Percentiles rank a stretch among this genome's conserved stretches.
Conservation (phyloP, 2,113 vertebrate genomes). For the Megaceryle maxima region DNA sequence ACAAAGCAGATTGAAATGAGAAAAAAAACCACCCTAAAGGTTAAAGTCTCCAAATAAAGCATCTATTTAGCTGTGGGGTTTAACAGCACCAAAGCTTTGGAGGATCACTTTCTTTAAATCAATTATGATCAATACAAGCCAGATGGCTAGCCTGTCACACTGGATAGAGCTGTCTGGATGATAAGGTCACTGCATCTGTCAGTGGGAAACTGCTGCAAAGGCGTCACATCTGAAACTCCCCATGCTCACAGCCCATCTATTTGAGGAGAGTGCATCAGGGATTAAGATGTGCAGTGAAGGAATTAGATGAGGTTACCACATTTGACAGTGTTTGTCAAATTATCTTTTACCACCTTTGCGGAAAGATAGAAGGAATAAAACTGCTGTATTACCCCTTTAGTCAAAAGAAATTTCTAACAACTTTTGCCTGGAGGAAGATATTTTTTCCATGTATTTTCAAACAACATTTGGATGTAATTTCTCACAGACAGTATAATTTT, state of each 20-base stretch:
- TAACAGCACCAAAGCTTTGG: neutral
- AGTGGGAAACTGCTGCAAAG: constrained; percentile 34
- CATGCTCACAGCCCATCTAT: neutral
- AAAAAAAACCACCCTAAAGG: neutral
- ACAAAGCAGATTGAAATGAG: constrained; percentile 14
- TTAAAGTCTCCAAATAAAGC: constrained; percentile 3
- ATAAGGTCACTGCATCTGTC: constrained; percentile 79
- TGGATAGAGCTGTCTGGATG: constrained; percentile 61
- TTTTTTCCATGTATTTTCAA: constrained; percentile 56
- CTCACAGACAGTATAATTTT: constrained; percentile 52
- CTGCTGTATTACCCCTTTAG: neutral
- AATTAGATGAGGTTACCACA: constrained; percentile 25
- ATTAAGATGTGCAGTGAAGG: constrained; percentile 45
- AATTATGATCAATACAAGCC: constrained; percentile 69
- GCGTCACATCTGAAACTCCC: constrained; percentile 34
- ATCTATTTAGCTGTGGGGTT: constrained; percentile 16
- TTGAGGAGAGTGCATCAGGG: constrained; percentile 45
- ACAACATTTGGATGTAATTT: constrained; percentile 34
- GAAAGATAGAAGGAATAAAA: neutral
- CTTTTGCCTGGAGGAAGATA: neutral
- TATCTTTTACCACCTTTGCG: neutral
- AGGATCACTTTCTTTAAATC: constrained; percentile 65
- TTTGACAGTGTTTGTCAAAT: constrained; percentile 54
- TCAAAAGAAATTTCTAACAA: neutral
- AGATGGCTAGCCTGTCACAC: constrained; percentile 73